A percentile compares a stretch with the other conserved stretches of the same genome.
Conservation (phyloP, 2,797 vertebrate genomes). For the Eulemur albifrons region DNA sequence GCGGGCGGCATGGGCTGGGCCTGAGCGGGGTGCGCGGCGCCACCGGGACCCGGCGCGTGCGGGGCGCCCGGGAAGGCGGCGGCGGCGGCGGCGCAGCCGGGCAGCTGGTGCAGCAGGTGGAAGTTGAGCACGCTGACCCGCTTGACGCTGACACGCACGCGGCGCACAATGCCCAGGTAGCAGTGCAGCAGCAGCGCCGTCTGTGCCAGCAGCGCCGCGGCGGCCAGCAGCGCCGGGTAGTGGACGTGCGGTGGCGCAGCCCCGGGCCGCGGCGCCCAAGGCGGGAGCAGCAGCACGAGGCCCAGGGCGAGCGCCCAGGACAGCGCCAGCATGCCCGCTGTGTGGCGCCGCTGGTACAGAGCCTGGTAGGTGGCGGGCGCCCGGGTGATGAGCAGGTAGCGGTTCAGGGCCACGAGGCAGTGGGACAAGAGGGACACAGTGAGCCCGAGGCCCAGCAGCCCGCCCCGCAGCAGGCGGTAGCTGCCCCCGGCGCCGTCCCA, state of each 20-base stretch:
- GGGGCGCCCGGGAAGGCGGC: constrained; percentile 78
- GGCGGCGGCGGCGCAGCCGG: constrained; percentile 83
- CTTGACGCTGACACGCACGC: constrained; percentile 90
- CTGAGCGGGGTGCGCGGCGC: constrained; percentile 80
- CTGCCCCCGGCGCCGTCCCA: constrained; percentile 73
- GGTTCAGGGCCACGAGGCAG: constrained; percentile 91
- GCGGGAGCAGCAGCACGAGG: constrained; percentile 85
- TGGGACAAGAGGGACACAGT: constrained; percentile 90
- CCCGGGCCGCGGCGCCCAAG: constrained; percentile 78
- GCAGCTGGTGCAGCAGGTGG: constrained; percentile 90
- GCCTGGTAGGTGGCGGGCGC: constrained; percentile 90
- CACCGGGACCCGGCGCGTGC: constrained; percentile 78
- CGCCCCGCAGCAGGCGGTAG: constrained; percentile 84
- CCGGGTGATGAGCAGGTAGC: constrained; percentile 91
- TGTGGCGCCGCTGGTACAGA: constrained; percentile 89
- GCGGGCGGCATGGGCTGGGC: constrained; percentile 81
- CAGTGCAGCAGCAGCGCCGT: constrained; percentile 89
- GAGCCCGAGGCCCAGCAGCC: constrained; percentile 89
- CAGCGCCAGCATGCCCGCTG: constrained; percentile 88
- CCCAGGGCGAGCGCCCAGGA: constrained; percentile 89
- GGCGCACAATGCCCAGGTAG: constrained; percentile 91
- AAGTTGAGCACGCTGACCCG: constrained; percentile 92
- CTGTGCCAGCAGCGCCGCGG: constrained; percentile 87
- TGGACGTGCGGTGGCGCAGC: constrained; percentile 72
- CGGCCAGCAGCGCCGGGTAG: constrained; percentile 85